Evolutionary conservation across 1,140 invertebrate species (phyloP).

Genomic region (Leguminivora glycinivorella): DNA sequence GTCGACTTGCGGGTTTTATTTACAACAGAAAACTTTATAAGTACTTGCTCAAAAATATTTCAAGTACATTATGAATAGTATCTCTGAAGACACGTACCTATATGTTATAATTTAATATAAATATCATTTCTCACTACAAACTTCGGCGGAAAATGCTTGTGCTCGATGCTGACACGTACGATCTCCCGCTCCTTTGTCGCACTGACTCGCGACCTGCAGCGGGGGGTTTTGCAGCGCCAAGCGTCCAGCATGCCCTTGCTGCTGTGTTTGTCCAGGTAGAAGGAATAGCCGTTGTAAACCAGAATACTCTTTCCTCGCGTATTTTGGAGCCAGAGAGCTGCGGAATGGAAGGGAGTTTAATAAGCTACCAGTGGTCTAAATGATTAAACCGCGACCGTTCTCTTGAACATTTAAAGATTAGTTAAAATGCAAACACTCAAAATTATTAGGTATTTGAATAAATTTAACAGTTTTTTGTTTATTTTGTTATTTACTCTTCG

Average conservation of each 20-base stretch:
- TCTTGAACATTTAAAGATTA: too few species aligned
- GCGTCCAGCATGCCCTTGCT: background rate
- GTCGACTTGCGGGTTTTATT: too few species aligned
- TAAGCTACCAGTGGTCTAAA: too few species aligned
- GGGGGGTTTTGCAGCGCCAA: background rate
- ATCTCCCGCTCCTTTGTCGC: background rate
- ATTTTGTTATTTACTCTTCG: too few species aligned
- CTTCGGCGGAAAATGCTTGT: background rate
- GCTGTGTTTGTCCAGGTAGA: background rate
- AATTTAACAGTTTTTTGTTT: too few species aligned
- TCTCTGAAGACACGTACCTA: too few species aligned
- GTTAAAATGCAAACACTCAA: too few species aligned
- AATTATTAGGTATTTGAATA: too few species aligned
- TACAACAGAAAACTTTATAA: too few species aligned
- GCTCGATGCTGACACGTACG: background rate
- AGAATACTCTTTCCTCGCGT: background rate
- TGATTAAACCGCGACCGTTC: too few species aligned
- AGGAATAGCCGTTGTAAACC: background rate
- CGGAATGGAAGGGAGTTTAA: background rate
- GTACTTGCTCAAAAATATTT: too few species aligned
- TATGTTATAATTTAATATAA: background rate
- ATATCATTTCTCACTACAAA: constrained; percentile 1
- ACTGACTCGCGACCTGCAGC: background rate
- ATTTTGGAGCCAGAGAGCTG: background rate
- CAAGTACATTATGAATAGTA: too few species aligned